Evolutionary conservation across 2,888 invertebrate genomes (phyloP).

Genomic region (Venustoraphidia nigricollis): DNA sequence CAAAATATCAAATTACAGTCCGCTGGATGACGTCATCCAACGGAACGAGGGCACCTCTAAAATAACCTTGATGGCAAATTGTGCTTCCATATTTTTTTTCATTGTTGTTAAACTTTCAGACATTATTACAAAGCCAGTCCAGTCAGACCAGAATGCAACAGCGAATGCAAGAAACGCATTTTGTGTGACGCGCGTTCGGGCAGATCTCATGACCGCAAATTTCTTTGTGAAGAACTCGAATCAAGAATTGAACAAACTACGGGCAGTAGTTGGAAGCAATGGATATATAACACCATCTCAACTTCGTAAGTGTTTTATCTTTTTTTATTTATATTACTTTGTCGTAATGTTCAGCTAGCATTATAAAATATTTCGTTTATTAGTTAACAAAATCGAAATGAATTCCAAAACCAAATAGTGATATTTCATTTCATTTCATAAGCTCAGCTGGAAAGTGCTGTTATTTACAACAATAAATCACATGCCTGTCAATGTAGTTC

Average conservation of each 20-base stretch:
- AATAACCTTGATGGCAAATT: too few relatives aligned
- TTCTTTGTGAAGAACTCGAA: conserved; percentile 67
- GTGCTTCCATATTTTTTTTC: too few relatives aligned
- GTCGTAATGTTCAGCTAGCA: neutral
- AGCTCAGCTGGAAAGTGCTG: too few relatives aligned
- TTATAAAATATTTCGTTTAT: neutral
- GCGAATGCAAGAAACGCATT: conserved; percentile 71
- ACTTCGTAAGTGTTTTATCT: conserved; percentile 58
- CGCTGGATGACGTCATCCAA: too few relatives aligned
- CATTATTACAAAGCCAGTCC: conserved; percentile 85
- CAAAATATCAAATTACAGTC: too few relatives aligned
- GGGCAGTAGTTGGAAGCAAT: conserved; percentile 67
- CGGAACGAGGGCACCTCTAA: too few relatives aligned
- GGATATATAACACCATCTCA: conserved; percentile 75
- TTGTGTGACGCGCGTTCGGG: conserved; percentile 79
- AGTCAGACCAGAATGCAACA: conserved; percentile 63
- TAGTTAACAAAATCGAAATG: neutral
- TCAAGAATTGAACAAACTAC: conserved; percentile 66
- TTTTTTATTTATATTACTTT: neutral
- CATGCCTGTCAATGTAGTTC: too few relatives aligned
- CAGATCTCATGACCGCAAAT: conserved; percentile 70
- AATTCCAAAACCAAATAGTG: too few relatives aligned
- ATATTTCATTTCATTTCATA: too few relatives aligned
- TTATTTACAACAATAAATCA: too few relatives aligned
- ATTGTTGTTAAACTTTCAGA: conserved; percentile 28